Evolutionary conservation across 2,797 vertebrate species (phyloP), one percentile per base, ranked within the genome.

Genomic region (Rhadinocentrus ornatus): DNA sequence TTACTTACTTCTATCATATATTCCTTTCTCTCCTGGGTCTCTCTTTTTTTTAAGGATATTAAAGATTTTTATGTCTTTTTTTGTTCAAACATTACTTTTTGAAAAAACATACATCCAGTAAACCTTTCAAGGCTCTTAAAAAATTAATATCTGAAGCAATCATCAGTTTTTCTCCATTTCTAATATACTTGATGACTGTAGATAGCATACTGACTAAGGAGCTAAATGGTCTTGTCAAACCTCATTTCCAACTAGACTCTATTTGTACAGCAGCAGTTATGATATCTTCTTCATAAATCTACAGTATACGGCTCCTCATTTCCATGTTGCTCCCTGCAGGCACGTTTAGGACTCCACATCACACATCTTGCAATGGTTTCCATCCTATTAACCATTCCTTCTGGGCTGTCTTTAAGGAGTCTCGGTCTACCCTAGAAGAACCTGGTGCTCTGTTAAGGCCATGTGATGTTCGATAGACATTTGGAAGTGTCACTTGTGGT

Each of bases 401-500:
- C 75, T 71, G 73, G 85, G 88, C 80, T 52, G 73, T 71, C 75
- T 76, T 57, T 32, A 75, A 34, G 61, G 75, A 73, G 76, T 73
- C 67, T 67, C 72, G 77, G 73, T 84, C 73, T 81, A 81, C 79
- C 73, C 74, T 29, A 26, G 71, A 82, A 89, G 71, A 84, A 84
- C 69, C 80, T 66, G 24, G 65, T 37, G 62, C 77, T 68, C 83
- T 39, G 60, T 73, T 72, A 39, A 81, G 75, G 76, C 80, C 86
- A 83, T 85, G 88, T 86, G 87, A 89, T 85, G 87, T 85, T 89
- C 73, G 61, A 44, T 78, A 87, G 84, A 89, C 91, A 85, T 78
- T 91, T 70, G 86, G 83, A 91, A 88, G 90, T 89, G 91, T 89
- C 86, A 85, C 81, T 87, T 75, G 83, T 65, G 89, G 85, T 78